Evolutionary conservation across 2,797 vertebrate species (phyloP), one percentile per base, ranked within the genome.

Genomic region (Geotrypetes seraphini): DNA sequence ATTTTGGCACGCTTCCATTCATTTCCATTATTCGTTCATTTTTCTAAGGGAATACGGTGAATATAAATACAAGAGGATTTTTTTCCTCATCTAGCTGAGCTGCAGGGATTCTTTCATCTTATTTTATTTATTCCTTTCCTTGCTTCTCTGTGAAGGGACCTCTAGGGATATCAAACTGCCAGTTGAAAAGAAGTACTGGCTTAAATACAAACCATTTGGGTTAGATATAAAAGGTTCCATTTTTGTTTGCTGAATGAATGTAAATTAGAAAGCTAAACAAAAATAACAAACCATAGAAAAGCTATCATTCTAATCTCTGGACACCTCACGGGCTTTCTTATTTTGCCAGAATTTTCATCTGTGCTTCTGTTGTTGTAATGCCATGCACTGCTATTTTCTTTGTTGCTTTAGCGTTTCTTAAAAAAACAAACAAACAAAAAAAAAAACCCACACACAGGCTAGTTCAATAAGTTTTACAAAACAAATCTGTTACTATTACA

Each of bases 41-140:
- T 43, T 34, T 3, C 17, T 25, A 25, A 47, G 36, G 4, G 3
- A 15, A 12, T 6, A 22, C 14, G 12, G 5, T 33, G 25, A 47
- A 10, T 3, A 27, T 7, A 4, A 22, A 32, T 36, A n/a, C n/a
- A n/a, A n/a, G n/a, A n/a, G n/a, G n/a, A n/a, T n/a, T n/a, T n/a
- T n/a, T n/a, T n/a, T n/a, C n/a, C n/a, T n/a, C n/a, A n/a, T n/a
- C n/a, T n/a, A n/a, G n/a, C n/a, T n/a, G n/a, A 36, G 36, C 12
- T 31, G 52, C 29, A 24, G 31, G 10, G 36, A 15, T 21, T 53
- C 13, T 46, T 17, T n/a, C 6, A n/a, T 36, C 42, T 28, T 16
- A 43, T 8, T 42, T n/a, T n/a, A n/a, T n/a, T n/a, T n/a, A n/a
- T 32, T 43, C 63, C 39, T 33, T 59, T 62, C 11, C 39, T 60